Percentiles rank a stretch among this genome's conserved stretches.
Conservation (phyloP, 35 echinoderm and acorn worm species). For the Lytechinus variegatus region DNA sequence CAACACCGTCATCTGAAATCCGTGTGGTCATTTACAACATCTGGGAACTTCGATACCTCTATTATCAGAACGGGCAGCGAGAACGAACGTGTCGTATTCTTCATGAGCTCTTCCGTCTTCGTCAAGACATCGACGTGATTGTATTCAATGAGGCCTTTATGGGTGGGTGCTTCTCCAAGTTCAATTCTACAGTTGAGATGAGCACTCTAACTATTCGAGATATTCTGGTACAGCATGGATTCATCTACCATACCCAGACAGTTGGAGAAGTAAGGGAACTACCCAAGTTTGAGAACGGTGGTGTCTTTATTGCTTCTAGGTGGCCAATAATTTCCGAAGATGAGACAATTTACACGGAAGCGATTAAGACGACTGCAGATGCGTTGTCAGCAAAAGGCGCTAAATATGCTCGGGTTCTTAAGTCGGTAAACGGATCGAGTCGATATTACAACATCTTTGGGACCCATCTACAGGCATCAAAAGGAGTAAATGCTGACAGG, state of each 20-base stretch:
- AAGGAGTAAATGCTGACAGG: slow-evolving; percentile 43
- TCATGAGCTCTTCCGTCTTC: slow-evolving; percentile 46
- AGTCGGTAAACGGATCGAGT: slow-evolving; percentile 55
- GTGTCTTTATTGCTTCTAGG: slow-evolving; percentile 78
- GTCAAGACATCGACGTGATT: slow-evolving; percentile 80
- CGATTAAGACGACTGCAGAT: slow-evolving; percentile 53
- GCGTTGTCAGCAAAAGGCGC: slow-evolving; percentile 68
- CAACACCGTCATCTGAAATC: slow-evolving; percentile 45
- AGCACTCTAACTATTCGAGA: slow-evolving; percentile 63
- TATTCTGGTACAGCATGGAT: slow-evolving; percentile 77
- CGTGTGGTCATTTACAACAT: slow-evolving; percentile 66
- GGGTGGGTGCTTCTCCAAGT: slow-evolving; percentile 76
- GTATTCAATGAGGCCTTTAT: slow-evolving; percentile 83
- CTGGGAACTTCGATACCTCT: slow-evolving; percentile 75
- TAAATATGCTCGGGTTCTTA: slow-evolving; percentile 57
- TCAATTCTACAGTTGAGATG: slow-evolving; percentile 11
- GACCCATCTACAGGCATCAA: slow-evolving; percentile 71
- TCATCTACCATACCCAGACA: slow-evolving; percentile 61
- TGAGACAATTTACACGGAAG: slow-evolving; percentile 60
- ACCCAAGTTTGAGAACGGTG: slow-evolving; percentile 68
- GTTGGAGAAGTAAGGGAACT: slow-evolving; percentile 54
- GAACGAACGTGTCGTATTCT: slow-evolving; percentile 77
- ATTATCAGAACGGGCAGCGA: slow-evolving; percentile 77
- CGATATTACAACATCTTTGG: slow-evolving; percentile 74
- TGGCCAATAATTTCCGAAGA: slow-evolving; percentile 76